These are phyloP conservation scores for Grantiella picta DNA, from an alignment of 2,113 vertebrate species.

Conservation along the genomic window DNA sequence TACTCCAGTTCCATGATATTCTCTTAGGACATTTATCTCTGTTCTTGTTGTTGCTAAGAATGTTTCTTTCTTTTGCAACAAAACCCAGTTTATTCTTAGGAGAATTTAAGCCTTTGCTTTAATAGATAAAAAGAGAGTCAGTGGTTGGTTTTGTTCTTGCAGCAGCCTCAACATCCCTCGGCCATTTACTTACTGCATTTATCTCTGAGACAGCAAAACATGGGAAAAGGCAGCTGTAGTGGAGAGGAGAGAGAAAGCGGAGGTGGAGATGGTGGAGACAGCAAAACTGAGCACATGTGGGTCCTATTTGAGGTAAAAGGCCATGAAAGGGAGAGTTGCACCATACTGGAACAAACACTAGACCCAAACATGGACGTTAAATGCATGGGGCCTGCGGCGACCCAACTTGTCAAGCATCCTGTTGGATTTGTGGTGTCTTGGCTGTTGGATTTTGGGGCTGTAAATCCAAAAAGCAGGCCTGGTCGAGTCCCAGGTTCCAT, in stretches of 20 bases:
- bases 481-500: background rate
- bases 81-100: slow-evolving; percentile 14
- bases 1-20: background rate
- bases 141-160: slow-evolving; percentile 26
- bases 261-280: background rate
- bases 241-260: background rate
- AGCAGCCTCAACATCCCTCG: slow-evolving; percentile 4
- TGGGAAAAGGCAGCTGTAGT: background rate
- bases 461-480: background rate
- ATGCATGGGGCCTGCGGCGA: background rate
- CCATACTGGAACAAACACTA: rapidly evolving
- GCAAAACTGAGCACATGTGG: rapidly evolving
- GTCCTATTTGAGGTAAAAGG: background rate
- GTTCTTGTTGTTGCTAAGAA: slow-evolving; percentile 22
- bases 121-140: slow-evolving; percentile 40
- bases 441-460: background rate
- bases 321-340: background rate
- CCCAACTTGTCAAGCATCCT: background rate
- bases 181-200: slow-evolving; percentile 3
- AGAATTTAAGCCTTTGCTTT: slow-evolving; percentile 32
- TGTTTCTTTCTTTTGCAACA: slow-evolving; percentile 40
- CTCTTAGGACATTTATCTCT: slow-evolving; percentile 21
- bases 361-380: background rate
- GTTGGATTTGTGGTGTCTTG: background rate
- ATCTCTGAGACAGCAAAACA: background rate